Percentiles rank a stretch among this genome's conserved stretches.
Conservation (phyloP, 2,888 invertebrate species). For the Ptychoptera albimana region DNA sequence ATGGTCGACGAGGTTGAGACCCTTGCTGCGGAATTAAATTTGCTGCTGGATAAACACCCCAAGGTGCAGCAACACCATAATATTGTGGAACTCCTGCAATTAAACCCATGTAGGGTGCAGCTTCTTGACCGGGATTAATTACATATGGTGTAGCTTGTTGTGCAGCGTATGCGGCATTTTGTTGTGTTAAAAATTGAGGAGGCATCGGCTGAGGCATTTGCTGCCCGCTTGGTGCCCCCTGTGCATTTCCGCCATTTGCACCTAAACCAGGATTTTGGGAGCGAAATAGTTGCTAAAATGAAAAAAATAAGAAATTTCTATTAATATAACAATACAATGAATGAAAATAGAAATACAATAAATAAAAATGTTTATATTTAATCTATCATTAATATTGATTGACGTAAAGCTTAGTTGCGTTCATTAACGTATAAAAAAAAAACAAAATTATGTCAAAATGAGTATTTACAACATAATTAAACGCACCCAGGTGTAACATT, state of each 20-base stretch:
- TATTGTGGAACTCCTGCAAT: constrained; percentile 80
- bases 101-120: constrained; percentile 65
- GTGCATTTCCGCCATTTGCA: constrained; percentile 45
- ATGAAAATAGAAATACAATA: too few relatives aligned
- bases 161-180: constrained; percentile 42
- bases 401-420: too few relatives aligned
- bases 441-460: too few relatives aligned
- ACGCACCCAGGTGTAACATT: too few relatives aligned
- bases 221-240: constrained; percentile 51
- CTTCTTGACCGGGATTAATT: constrained; percentile 64
- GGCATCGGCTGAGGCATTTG: constrained; percentile 58
- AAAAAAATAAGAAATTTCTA: constrained; percentile 11
- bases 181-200: constrained; percentile 64
- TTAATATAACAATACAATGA: background rate
- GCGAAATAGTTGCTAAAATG: constrained; percentile 72
- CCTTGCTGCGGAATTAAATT: constrained; percentile 53
- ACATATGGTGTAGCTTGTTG: constrained; percentile 68
- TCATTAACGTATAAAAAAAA: too few relatives aligned
- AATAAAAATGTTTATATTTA: too few relatives aligned
- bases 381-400: too few relatives aligned
- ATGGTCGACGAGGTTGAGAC: constrained; percentile 56
- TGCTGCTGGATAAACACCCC: constrained; percentile 81
- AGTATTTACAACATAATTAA: too few relatives aligned
- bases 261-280: constrained; percentile 65
- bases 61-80: constrained; percentile 78